Conservation (phyloP, 2,113 vertebrate genomes). For the Embiotoca jacksoni region DNA sequence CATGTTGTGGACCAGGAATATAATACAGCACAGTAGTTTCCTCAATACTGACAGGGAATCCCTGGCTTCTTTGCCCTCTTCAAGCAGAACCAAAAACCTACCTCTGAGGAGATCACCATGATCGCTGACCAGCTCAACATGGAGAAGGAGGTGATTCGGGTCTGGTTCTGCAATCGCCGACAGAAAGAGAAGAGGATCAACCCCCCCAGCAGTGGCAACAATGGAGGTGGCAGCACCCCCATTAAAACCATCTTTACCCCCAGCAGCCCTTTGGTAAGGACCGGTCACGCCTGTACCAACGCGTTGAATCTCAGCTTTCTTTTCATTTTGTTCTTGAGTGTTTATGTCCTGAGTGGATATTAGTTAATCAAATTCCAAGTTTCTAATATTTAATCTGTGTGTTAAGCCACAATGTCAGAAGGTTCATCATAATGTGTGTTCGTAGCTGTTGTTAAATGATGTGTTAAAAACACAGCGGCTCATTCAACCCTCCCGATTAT, state of each 20-base stretch:
- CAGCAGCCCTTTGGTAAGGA: constrained; percentile 92
- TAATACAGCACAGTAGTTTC: not conserved
- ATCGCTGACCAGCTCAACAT: constrained; percentile 99
- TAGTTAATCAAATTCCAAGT: not conserved
- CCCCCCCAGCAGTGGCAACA: constrained; percentile 93
- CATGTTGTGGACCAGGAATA: too few species aligned
- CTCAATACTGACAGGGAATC: constrained; percentile 78
- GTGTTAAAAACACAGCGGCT: not conserved
- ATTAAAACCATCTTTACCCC: constrained; percentile 97
- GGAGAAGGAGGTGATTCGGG: constrained; percentile 99
- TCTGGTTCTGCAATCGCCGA: constrained; percentile 99
- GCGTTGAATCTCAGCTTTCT: not conserved
- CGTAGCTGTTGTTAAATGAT: not conserved
- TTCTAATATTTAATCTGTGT: not conserved
- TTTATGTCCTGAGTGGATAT: too few species aligned
- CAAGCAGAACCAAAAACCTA: constrained; percentile 99
- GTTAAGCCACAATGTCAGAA: too few species aligned
- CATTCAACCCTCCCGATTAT: not conserved
- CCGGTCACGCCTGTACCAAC: not conserved
- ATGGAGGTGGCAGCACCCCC: constrained; percentile 87
- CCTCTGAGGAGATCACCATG: constrained; percentile 99
- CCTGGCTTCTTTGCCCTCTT: constrained; percentile 82
- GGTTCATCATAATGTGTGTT: not conserved
- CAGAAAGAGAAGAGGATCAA: constrained; percentile 99
- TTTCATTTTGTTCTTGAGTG: not conserved